Conservation (phyloP, 64 coral and sea anemone genomes). For the Montipora foliosa region DNA sequence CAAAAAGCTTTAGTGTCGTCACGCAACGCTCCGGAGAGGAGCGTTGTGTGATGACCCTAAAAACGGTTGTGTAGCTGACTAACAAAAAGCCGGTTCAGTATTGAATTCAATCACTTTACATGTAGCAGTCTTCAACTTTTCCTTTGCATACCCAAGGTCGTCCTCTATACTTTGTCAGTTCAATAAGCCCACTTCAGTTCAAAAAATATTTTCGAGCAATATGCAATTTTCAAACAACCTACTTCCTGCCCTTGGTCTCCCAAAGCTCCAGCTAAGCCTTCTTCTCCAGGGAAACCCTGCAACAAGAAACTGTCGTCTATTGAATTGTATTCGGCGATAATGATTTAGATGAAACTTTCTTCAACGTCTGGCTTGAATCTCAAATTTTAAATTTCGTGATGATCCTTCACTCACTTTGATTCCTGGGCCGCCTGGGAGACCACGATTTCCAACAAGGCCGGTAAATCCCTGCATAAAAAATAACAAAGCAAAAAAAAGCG, state of each 20-base stretch:
- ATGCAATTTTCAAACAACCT: background rate
- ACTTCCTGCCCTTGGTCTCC: conserved; percentile 11
- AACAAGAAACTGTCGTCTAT: background rate
- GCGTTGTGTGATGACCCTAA: too few species aligned
- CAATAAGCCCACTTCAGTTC: background rate
- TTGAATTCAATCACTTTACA: too few species aligned
- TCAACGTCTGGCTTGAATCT: background rate
- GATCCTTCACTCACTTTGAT: conserved; percentile 9
- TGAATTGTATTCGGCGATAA: background rate
- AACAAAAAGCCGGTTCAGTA: too few species aligned
- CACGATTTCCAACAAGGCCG: conserved; percentile 23
- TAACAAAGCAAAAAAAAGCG: background rate
- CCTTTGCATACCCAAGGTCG: too few species aligned
- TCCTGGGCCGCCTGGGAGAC: background rate
- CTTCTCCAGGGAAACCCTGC: conserved; percentile 2
- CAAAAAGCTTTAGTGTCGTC: background rate
- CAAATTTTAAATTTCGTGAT: background rate
- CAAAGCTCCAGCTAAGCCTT: background rate
- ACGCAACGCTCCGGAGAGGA: too few species aligned
- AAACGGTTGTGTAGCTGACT: too few species aligned
- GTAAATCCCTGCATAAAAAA: background rate
- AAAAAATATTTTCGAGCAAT: too few species aligned
- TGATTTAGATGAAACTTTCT: background rate
- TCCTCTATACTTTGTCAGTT: too few species aligned
- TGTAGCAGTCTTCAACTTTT: too few species aligned